phyloP scores from a whole-genome alignment of 2,888 invertebrate species.

The Metellina segmentata region DNA sequence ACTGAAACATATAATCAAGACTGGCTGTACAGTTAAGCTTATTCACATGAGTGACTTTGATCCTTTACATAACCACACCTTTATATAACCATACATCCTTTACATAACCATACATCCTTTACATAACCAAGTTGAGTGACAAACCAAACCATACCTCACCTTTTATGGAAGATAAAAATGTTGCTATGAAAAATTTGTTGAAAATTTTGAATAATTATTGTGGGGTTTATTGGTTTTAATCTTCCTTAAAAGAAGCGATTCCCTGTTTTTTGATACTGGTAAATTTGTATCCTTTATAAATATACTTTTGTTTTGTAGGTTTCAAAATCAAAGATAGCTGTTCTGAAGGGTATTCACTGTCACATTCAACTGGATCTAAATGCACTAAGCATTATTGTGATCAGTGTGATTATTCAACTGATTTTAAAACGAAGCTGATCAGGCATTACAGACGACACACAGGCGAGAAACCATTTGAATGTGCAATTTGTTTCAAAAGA shows the following conservation, averaged over 20 bases:
- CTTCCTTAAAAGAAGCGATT: no score
- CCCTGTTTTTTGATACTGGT: no score
- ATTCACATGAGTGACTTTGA: no score
- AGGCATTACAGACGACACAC: conserved; percentile 93
- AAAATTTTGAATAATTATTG: neutral
- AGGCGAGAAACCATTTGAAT: conserved; percentile 93
- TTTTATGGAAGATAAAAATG: no score
- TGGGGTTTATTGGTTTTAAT: neutral
- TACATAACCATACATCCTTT: no score
- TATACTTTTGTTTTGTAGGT: conserved; percentile 4
- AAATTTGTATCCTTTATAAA: neutral
- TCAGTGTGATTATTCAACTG: conserved; percentile 23
- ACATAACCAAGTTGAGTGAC: no score
- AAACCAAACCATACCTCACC: no score
- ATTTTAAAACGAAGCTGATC: conserved; percentile 84
- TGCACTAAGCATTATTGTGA: neutral
- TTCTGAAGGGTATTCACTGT: neutral
- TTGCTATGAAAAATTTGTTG: neutral
- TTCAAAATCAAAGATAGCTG: neutral
- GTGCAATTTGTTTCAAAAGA: conserved; percentile 80
- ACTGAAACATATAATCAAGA: no score
- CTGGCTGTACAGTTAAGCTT: no score
- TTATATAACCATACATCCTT: no score
- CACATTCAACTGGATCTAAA: neutral
- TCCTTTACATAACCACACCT: no score